Base-by-base conservation (phyloP, 2,888 invertebrate species). In the Acrocyrtus sp. region DNA sequence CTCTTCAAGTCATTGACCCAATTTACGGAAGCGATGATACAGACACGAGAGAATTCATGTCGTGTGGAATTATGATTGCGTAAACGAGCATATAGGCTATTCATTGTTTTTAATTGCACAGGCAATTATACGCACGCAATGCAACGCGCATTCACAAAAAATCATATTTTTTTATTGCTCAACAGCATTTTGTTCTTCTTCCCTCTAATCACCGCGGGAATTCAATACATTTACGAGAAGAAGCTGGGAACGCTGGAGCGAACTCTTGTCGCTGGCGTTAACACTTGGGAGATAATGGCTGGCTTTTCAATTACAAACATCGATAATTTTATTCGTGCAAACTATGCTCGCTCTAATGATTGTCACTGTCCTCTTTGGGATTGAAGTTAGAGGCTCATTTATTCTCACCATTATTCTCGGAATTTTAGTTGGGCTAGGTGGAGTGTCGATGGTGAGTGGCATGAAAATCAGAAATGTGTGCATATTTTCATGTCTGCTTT, bases 1-100 rank as follows among this genome's bases (percentile, higher is more conserved):
- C 77, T 2, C 47, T 77, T 15, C 72, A 72, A 50, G 69, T 76
- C 1, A 27, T 54, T 26, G 61, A 72, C 75, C 95, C 95, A 43
- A 93, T 95, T 83, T 95, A 94, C 84, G 95, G 94, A 58, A 90
- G 91, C 69, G 92, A 89, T 84, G 91, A 93, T 83, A 95, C 96
- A 3, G 94, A 93, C n/a, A 96, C 96, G 83, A 95, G 95, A 0
- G 95, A 96, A 85, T 97, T 96, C 85, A 96, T 96, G 68, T 96
- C 96, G n/a, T 96, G 96, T 47, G 96, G 96, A 10, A 72, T 77
- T 3, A 61, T 72, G 50, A 27, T 75, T 12, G 75, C 72, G 62
- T 70, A 39, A 60, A 54, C 3, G 8, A 12, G n/a, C n/a, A n/a
- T n/a, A n/a, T n/a, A n/a, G n/a, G n/a, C n/a, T n/a, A n/a, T n/a